Conservation (phyloP, 2,888 invertebrate species). For the Apamea epomidion region DNA sequence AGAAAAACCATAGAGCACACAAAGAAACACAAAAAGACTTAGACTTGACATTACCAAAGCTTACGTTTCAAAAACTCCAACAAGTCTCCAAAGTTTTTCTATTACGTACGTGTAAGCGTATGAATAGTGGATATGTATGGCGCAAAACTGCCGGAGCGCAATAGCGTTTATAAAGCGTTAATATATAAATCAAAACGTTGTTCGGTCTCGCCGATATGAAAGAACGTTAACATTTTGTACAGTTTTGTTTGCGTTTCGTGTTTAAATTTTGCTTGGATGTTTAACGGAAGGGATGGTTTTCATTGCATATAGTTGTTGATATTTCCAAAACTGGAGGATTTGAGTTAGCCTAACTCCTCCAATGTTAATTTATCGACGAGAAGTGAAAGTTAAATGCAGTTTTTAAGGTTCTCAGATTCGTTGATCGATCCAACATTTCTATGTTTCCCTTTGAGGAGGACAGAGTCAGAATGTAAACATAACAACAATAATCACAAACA, state of each 20-base stretch:
- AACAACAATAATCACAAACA: no score
- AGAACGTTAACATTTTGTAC: conserved; percentile 53
- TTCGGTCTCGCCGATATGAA: conserved; percentile 54
- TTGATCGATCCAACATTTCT: no score
- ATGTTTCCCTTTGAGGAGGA: no score
- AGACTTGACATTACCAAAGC: conserved; percentile 2
- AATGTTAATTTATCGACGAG: background rate
- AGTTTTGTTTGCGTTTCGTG: conserved; percentile 30
- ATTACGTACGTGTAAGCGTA: conserved; percentile 64
- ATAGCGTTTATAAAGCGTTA: conserved; percentile 74
- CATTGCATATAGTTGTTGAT: background rate
- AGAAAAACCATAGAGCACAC: background rate
- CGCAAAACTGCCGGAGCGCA: conserved; percentile 70
- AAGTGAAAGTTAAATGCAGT: background rate
- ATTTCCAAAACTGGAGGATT: background rate
- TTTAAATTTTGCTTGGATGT: conserved; percentile 15
- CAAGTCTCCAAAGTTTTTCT: conserved; percentile 66
- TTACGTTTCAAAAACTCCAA: conserved; percentile 9
- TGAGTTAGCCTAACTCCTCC: no score
- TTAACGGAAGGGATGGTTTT: background rate
- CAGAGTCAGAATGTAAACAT: no score
- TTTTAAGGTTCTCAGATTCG: background rate
- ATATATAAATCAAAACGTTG: conserved; percentile 72
- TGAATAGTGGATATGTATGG: conserved; percentile 73
- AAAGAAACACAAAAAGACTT: background rate